Evolutionary conservation across 2,888 invertebrate genomes (phyloP).

Genomic region (Heteromyza rotundicornis): DNA sequence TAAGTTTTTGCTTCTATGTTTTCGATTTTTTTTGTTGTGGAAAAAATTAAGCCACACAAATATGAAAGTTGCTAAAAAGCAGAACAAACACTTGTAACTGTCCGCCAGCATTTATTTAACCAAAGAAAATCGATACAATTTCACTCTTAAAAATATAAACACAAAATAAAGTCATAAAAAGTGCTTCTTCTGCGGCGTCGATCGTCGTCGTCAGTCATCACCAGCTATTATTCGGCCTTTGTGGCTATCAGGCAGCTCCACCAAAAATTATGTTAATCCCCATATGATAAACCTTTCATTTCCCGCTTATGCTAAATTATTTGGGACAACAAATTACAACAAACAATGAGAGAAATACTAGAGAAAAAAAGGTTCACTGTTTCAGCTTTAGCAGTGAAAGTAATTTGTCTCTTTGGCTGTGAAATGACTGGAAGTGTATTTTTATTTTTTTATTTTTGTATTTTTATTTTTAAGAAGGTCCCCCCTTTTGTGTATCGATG

Average conservation of each 20-base stretch:
- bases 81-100: constrained; percentile 1
- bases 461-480: too few species aligned
- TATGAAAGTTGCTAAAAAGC: constrained; percentile 1
- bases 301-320: constrained; percentile 8
- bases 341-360: too few species aligned
- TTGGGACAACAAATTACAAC: too few species aligned
- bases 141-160: background rate
- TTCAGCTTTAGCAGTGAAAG: constrained; percentile 7
- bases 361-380: too few species aligned
- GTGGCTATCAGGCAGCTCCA: background rate
- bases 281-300: background rate
- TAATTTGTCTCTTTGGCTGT: background rate
- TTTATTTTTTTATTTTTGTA: too few species aligned
- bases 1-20: too few species aligned
- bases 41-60: too few species aligned
- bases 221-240: background rate
- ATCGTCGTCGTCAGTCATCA: background rate
- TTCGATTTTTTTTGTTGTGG: too few species aligned
- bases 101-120: background rate
- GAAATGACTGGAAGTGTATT: background rate
- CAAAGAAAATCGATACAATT: background rate
- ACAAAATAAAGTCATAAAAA: background rate
- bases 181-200: background rate
- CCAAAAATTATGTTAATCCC: constrained; percentile 6
- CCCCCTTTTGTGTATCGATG: constrained; percentile 8